Base-by-base conservation (phyloP, 2,888 invertebrate genomes). In the Anoplius nigerrimus region DNA sequence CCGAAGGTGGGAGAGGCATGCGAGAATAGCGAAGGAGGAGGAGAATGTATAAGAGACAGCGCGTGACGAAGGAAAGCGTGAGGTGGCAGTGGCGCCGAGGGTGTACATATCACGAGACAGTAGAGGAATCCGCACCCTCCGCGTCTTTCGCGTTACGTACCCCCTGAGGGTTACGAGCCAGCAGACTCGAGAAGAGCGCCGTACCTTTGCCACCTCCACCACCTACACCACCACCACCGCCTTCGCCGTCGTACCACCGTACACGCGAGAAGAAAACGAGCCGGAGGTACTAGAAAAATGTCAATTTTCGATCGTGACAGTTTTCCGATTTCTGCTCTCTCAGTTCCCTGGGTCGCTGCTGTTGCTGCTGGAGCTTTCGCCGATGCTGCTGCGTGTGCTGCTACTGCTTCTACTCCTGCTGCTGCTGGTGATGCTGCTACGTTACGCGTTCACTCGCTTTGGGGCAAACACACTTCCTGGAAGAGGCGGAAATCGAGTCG, bases 261-360 rank as follows among this genome's bases (percentile, higher is more conserved):
- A 4, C 16, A 4, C 24, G 24, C 24, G 24, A 24, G 11, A 34
- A 34, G 34, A 34, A 34, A 34, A 34, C 34, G 67, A 27, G 63
- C 43, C 57, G 58, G 56, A 65, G 48, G 58, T 22, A 62, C 67
- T 24, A 52, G 63, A 74, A 68, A 66, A 75, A 76, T 67, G 74
- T 79, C 78, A 66, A 75, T 76, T 80, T 80, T 69, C 69, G 64
- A 66, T 62, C 64, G 48, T 75, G 78, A 80, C 80, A 78, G 71
- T 74, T 80, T 73, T 78, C 76, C 80, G 78, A 76, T 80, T 72
- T 76, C 74, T 34, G 6, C 11, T 24, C 24, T 34, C 34, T 3
- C 34, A 34, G 34, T 34, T 6, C 34, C 34, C n/a, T n/a, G n/a
- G n/a, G n/a, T n/a, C n/a, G n/a, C n/a, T n/a, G n/a, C n/a, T n/a